Conservation (phyloP, 1,140 invertebrate species). For the Musca domestica region DNA sequence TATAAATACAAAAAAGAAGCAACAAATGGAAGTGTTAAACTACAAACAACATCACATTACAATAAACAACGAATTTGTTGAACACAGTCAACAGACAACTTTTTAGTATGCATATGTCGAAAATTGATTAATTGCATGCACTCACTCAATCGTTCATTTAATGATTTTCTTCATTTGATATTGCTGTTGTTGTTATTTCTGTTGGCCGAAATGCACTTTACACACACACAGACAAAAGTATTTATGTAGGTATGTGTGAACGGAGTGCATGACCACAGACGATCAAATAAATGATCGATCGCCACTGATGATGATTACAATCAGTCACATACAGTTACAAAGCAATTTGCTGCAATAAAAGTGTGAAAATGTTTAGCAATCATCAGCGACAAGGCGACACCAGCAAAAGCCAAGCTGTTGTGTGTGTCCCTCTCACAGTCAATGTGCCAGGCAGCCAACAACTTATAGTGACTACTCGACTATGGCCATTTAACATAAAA, state of each 20-base stretch:
- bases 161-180: neutral
- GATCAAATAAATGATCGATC: slow-evolving; percentile 6
- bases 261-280: neutral
- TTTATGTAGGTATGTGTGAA: too few relatives aligned
- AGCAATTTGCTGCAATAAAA: too few relatives aligned
- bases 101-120: slow-evolving; percentile 19
- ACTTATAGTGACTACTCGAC: too few relatives aligned
- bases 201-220: neutral
- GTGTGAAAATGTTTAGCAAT: too few relatives aligned
- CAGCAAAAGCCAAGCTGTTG: too few relatives aligned
- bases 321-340: slow-evolving; percentile 17
- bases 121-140: slow-evolving; percentile 21
- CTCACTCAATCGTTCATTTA: slow-evolving; percentile 17
- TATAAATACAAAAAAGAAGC: neutral
- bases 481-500: too few relatives aligned
- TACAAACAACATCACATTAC: too few relatives aligned
- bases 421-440: too few relatives aligned
- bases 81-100: too few relatives aligned
- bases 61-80: too few relatives aligned
- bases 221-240: neutral
- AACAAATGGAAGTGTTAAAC: neutral
- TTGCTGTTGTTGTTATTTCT: neutral
- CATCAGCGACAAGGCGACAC: too few relatives aligned
- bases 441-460: too few relatives aligned
- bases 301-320: neutral